Base-by-base conservation (phyloP, 1,140 invertebrate genomes). In the Sminthurinus signatus region DNA sequence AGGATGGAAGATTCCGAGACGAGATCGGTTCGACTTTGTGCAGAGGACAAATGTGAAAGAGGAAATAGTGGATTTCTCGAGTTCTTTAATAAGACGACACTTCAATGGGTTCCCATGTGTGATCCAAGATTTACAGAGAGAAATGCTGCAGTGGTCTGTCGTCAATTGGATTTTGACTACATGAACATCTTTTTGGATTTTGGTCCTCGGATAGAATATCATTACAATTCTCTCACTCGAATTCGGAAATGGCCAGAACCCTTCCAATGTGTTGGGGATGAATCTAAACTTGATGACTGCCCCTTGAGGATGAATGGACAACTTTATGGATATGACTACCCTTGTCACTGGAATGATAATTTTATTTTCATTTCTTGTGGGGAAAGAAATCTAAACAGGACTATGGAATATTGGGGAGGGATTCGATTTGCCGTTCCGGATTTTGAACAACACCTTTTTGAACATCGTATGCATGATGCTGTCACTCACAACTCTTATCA, bases 201-300 rank as follows among this genome's bases (percentile, higher is more conserved):
- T 67, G 90, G 89, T 72, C 80, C 83, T 23, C 78, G 91, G 65
- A 85, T 89, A 54, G 90, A 95, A 73, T 87, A 88, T 72, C 89
- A 91, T 75, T 88, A 86, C 27, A 91, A 89, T 72, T 89, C 88
- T 0, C 76, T 87, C 65, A 86, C 83, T 23, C 79, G 90, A 64
- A 88, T 97, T 73, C 91, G 91, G 84, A 91, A 88, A 0, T 99
- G 96, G 93, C 89, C 93, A 0, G 91, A 98, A 78, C 92, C 94
- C 0, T 80, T 96, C 44, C 83, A 86, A 71, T 88, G 86, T 75
- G 73, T 75, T 69, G 85, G 88, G 0, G 87, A 87, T 60, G 96
- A 98, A 78, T 78, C 81, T 28, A 80, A 81, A 23, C 82, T 97
- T 51, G 86, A 91, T 73, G 87, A 94, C 8, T 98, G 94, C 76